These are phyloP conservation scores for Oceanites oceanicus DNA, from an alignment of 2,113 vertebrate species.

Conservation along the genomic window DNA sequence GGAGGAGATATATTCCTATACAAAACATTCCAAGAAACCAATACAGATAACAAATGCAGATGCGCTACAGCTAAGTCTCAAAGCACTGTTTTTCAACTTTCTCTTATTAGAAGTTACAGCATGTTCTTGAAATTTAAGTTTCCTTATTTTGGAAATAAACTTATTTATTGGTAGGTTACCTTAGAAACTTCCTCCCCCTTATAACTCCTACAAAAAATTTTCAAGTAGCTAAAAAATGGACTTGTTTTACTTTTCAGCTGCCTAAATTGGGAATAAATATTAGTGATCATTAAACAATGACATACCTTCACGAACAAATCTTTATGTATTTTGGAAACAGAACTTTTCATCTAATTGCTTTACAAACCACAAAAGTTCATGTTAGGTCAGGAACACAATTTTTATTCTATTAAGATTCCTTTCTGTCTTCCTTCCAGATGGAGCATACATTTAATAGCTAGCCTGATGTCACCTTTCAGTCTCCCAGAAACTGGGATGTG, in stretches of 20 bases:
- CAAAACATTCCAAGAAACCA: background rate
- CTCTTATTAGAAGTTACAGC: background rate
- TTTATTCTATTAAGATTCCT: background rate
- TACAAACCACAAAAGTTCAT: background rate
- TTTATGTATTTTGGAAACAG: background rate
- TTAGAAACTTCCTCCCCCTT: slow-evolving; percentile 11
- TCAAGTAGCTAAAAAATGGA: background rate
- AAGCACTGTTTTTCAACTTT: background rate
- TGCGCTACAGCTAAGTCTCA: background rate
- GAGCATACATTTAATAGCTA: background rate
- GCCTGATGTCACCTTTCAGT: background rate
- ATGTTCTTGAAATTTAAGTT: background rate
- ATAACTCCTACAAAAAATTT: background rate
- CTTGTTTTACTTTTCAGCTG: slow-evolving; percentile 7
- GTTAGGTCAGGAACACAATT: background rate
- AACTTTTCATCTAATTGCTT: slow-evolving; percentile 1
- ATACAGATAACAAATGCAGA: background rate
- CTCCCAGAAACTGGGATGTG: background rate
- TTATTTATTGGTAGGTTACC: slow-evolving; percentile 24
- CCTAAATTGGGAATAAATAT: background rate
- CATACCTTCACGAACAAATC: background rate
- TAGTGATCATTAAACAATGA: background rate
- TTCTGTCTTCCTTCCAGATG: background rate
- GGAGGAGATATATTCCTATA: background rate
- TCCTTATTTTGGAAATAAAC: slow-evolving; percentile 26